These are phyloP conservation scores for Cervus canadensis DNA, from an alignment of 2,113 vertebrate genomes.

Conservation along the genomic window DNA sequence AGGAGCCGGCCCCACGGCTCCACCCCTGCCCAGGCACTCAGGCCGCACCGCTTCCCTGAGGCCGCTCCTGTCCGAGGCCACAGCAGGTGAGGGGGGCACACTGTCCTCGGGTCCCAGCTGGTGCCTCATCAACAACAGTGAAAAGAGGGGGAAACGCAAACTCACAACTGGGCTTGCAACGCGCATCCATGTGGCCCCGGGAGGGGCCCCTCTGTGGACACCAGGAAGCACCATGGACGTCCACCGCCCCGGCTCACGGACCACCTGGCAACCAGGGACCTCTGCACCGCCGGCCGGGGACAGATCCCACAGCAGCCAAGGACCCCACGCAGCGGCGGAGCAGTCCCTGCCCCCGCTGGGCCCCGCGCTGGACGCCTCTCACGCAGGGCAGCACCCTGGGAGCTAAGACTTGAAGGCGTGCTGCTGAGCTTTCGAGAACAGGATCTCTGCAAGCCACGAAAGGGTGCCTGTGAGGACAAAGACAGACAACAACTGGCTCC, in stretches of 20 bases:
- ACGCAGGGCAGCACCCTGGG: accelerated
- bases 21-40: neutral
- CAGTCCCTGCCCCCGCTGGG: neutral
- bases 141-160: neutral
- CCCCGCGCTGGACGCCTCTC: accelerated
- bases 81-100: neutral
- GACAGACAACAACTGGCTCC: neutral
- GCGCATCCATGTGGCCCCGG: accelerated
- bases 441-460: neutral
- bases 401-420: accelerated
- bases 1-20: neutral
- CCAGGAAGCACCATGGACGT: accelerated
- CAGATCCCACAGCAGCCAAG: accelerated
- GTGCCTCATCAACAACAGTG: accelerated
- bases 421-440: neutral
- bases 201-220: neutral
- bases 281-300: neutral
- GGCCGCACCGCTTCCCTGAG: neutral
- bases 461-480: neutral
- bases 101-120: neutral
- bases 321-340: accelerated
- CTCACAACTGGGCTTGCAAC: accelerated
- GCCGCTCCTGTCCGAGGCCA: too few relatives aligned
- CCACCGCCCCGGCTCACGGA: accelerated
- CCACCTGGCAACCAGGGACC: neutral